A percentile compares a stretch with the other conserved stretches of the same genome.
Evolutionary conservation across 2,888 invertebrate genomes (phyloP).

Genomic region (Cheilosia urbana): DNA sequence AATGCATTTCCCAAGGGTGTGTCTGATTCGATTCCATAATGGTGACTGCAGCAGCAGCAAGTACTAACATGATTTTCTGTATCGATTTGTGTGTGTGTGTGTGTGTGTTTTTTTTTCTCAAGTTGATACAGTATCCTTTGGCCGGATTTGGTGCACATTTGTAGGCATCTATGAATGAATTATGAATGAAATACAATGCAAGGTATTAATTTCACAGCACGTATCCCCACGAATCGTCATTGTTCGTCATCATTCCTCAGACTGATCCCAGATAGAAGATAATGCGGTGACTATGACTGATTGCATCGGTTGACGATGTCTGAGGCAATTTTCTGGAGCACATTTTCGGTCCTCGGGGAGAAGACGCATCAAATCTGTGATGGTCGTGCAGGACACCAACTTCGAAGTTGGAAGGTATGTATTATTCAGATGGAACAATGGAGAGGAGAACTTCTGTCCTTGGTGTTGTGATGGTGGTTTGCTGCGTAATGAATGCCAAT

Average conservation of each 20-base stretch:
- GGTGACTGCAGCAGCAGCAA: conserved; percentile 15
- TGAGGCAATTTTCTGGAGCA: neutral
- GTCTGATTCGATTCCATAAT: conserved; percentile 63
- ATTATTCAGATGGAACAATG: conserved; percentile 66
- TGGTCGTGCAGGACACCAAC: conserved; percentile 5
- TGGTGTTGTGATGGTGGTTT: neutral
- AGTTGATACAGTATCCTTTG: conserved; percentile 30
- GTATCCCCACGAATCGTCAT: conserved; percentile 41
- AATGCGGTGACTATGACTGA: conserved; percentile 53
- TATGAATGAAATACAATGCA: conserved; percentile 11
- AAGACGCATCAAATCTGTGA: conserved; percentile 19
- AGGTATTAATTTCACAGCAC: conserved; percentile 45
- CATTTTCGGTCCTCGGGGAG: conserved; percentile 20
- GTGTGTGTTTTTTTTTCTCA: conserved; percentile 14
- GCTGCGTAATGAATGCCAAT: conserved; percentile 23
- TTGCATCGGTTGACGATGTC: conserved; percentile 66
- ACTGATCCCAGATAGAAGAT: conserved; percentile 31
- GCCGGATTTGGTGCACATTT: conserved; percentile 24
- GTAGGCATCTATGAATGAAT: conserved; percentile 7
- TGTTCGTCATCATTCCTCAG: conserved; percentile 24
- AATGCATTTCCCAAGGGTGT: conserved; percentile 73
- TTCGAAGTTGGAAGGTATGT: conserved; percentile 31
- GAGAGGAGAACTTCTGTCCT: neutral
- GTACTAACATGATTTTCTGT: conserved; percentile 58
- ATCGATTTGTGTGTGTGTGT: conserved; percentile 11